Evolutionary conservation across 2,888 invertebrate species (phyloP).

Genomic region (Pristionchus mayeri): DNA sequence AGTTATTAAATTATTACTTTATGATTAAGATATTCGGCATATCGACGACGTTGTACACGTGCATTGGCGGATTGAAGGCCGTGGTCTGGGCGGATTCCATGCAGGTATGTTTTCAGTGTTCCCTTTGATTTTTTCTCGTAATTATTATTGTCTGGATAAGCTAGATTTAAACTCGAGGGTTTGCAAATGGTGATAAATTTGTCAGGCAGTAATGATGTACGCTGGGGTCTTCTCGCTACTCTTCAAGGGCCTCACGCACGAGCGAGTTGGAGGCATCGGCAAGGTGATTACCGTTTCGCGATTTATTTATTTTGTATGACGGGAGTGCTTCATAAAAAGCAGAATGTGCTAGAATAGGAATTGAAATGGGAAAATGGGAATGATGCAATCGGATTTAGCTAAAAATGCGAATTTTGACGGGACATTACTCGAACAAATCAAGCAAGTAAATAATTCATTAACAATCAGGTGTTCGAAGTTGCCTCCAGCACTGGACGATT

Average conservation of each 20-base stretch:
- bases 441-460: no score
- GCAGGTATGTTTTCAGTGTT: slow-evolving; percentile 52
- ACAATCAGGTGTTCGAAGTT: slow-evolving; percentile 57
- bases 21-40: slow-evolving; percentile 63
- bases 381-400: no score
- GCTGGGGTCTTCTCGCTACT: slow-evolving; percentile 67
- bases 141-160: no score
- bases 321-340: no score
- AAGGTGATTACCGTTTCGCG: slow-evolving; percentile 53
- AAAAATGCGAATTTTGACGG: no score
- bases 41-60: slow-evolving; percentile 68
- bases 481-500: slow-evolving; percentile 65
- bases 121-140: no score
- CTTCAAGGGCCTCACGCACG: slow-evolving; percentile 63
- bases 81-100: slow-evolving; percentile 71
- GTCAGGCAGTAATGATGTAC: slow-evolving; percentile 69
- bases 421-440: no score
- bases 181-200: background rate
- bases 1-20: no score
- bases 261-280: slow-evolving; percentile 65
- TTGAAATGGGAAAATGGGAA: no score
- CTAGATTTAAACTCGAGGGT: no score
- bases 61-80: slow-evolving; percentile 69
- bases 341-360: no score
- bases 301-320: background rate